Evolutionary conservation across 1,140 invertebrate species (phyloP).

Genomic region (Tetramorium parvispinum): DNA sequence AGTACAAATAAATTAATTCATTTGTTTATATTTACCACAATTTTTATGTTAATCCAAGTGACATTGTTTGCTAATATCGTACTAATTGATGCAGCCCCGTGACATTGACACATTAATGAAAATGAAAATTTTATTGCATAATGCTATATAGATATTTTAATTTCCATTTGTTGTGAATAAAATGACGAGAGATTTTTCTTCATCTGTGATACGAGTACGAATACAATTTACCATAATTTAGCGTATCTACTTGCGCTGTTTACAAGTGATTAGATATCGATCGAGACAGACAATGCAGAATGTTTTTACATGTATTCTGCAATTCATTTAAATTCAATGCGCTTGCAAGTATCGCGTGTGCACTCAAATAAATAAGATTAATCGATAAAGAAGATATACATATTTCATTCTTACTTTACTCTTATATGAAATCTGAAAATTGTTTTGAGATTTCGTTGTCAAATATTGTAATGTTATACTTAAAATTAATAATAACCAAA

Average conservation of each 20-base stretch:
- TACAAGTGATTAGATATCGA: constrained; percentile 3
- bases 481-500: background rate
- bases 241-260: background rate
- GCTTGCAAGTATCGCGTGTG: background rate
- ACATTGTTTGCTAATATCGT: background rate
- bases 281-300: constrained; percentile 1
- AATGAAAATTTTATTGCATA: constrained; percentile 2
- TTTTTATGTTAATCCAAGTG: background rate
- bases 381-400: background rate
- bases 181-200: background rate
- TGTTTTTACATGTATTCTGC: constrained; percentile 6
- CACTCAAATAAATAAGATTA: background rate
- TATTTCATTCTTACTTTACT: background rate
- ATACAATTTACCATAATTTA: background rate
- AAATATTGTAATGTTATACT: background rate
- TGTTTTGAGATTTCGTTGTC: background rate
- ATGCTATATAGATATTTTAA: background rate
- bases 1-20: background rate
- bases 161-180: background rate
- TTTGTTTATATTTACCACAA: background rate
- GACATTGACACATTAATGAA: background rate
- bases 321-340: background rate
- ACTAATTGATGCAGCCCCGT: background rate
- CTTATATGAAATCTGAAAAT: background rate
- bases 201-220: background rate